These are phyloP conservation scores for Trachelus tabidus DNA, from an alignment of 2,888 invertebrate genomes.

Conservation along the genomic window DNA sequence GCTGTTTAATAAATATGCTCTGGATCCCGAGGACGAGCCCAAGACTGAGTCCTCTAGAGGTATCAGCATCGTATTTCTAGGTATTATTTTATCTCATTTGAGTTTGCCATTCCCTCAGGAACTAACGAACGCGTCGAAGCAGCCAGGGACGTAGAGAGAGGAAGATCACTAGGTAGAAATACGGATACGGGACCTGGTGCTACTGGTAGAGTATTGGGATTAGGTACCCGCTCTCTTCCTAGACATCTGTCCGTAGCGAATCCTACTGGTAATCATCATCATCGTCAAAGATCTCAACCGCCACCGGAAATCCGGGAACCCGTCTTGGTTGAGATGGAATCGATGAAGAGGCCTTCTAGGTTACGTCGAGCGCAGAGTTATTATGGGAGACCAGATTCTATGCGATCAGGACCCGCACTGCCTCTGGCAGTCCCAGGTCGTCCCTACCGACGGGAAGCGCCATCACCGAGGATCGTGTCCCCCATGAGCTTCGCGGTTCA, in stretches of 20 bases:
- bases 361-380: conserved; percentile 16
- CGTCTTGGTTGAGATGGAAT: conserved; percentile 10
- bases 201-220: not conserved
- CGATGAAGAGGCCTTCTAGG: conserved; percentile 13
- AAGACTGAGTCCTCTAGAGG: conserved; percentile 35
- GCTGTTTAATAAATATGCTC: conserved; percentile 78
- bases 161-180: no score
- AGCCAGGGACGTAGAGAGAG: no score
- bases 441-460: conserved; percentile 40
- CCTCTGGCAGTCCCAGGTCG: no score
- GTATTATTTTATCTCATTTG: not conserved
- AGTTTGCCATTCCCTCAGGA: not conserved
- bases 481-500: conserved; percentile 76
- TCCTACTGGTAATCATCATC: not conserved
- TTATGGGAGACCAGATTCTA: conserved; percentile 3
- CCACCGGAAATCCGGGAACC: conserved; percentile 20
- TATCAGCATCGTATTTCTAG: conserved; percentile 31
- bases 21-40: conserved; percentile 68
- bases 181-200: not conserved
- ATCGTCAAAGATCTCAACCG: conserved; percentile 19
- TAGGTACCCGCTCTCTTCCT: conserved; percentile 16
- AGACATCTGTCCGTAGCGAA: not conserved
- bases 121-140: conserved; percentile 1
- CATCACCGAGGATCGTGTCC: conserved; percentile 75
- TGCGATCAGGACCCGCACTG: no score